A percentile compares a stretch with the other conserved stretches of the same genome.
Conservation (phyloP, 2,888 invertebrate genomes). For the Electrophaes corylata region DNA sequence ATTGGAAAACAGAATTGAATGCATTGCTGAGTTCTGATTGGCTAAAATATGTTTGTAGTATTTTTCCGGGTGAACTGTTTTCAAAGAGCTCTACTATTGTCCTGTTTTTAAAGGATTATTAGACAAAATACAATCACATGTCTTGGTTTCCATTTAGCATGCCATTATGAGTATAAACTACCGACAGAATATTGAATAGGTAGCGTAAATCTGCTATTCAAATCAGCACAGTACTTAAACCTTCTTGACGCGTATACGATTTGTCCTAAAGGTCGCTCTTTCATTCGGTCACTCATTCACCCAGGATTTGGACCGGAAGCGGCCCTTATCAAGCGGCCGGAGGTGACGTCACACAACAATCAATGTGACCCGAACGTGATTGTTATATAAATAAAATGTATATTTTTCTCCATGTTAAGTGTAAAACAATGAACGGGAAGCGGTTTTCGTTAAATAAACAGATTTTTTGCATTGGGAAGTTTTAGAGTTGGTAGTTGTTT, state of each 20-base stretch:
- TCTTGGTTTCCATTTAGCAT: too few species aligned
- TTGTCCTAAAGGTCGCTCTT: slow-evolving; percentile 53
- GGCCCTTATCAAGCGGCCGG: slow-evolving; percentile 75
- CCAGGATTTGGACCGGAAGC: slow-evolving; percentile 77
- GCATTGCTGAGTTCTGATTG: too few species aligned
- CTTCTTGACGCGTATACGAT: background rate
- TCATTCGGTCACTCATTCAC: slow-evolving; percentile 58
- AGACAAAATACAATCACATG: too few species aligned
- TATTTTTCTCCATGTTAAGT: slow-evolving; percentile 58
- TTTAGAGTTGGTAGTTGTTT: slow-evolving; percentile 31
- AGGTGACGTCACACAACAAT: slow-evolving; percentile 79
- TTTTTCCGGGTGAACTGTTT: too few species aligned
- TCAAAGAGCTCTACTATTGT: too few species aligned
- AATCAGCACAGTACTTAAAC: too few species aligned
- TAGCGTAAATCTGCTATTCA: too few species aligned
- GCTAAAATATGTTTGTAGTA: too few species aligned
- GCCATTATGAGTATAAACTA: too few species aligned
- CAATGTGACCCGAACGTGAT: slow-evolving; percentile 75
- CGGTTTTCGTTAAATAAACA: slow-evolving; percentile 49
- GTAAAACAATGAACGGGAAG: slow-evolving; percentile 74
- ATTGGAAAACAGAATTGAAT: too few species aligned
- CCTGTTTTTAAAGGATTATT: too few species aligned
- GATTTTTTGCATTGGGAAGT: slow-evolving; percentile 43
- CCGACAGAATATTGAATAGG: too few species aligned
- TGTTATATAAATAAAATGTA: slow-evolving; percentile 74